phyloP scores from a whole-genome alignment of 1,140 invertebrate genomes.

The Bombus sylvicola region DNA sequence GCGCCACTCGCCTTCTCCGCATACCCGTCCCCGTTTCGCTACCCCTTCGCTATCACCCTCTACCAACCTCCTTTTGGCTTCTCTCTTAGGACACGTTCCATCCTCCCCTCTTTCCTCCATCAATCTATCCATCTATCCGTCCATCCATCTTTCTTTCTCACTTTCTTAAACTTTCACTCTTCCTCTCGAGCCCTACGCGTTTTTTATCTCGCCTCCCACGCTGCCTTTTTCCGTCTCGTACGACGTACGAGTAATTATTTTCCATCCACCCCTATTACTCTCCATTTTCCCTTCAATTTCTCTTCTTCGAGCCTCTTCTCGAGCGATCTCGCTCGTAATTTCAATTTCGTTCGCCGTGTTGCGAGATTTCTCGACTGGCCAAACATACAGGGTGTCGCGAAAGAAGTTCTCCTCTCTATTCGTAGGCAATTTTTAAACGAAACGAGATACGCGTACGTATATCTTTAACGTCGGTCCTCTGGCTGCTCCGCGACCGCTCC shows the following conservation, averaged over 20 bases:
- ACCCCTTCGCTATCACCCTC: neutral
- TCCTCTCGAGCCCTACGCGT: neutral
- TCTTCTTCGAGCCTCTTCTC: neutral
- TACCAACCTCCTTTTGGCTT: constrained; percentile 29
- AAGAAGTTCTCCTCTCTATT: too few relatives aligned
- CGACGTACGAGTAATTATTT: too few relatives aligned
- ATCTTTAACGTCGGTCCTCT: too few relatives aligned
- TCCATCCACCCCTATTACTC: rapidly evolving
- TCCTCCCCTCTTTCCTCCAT: neutral
- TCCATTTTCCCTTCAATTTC: neutral
- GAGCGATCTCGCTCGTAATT: too few relatives aligned
- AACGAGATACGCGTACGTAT: too few relatives aligned
- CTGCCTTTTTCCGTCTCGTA: too few relatives aligned
- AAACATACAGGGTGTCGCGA: too few relatives aligned
- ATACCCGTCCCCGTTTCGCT: neutral
- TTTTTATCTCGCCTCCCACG: neutral
- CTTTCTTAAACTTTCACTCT: neutral
- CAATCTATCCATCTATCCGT: too few relatives aligned
- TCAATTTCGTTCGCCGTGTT: neutral
- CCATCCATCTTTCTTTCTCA: neutral
- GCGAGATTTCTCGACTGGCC: too few relatives aligned
- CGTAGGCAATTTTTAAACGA: too few relatives aligned
- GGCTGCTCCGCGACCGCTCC: too few relatives aligned
- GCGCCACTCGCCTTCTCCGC: constrained; percentile 18
- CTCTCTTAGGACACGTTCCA: neutral